phyloP scores from a whole-genome alignment of 2,888 invertebrate species.

The Apamea anceps region DNA sequence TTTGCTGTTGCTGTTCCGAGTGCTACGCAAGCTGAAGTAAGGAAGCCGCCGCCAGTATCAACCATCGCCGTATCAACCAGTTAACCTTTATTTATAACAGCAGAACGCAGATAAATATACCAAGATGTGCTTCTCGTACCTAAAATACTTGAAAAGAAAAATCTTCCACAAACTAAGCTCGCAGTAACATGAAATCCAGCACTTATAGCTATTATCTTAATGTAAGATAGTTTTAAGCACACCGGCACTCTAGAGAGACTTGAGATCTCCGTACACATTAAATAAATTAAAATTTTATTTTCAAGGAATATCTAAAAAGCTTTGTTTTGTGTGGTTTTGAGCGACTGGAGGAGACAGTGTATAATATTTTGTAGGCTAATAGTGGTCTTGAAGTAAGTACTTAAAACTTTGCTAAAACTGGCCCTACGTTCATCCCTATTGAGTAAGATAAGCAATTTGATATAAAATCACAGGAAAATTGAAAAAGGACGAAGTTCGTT shows the following conservation, averaged over 20 bases:
- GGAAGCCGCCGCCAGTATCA: too few relatives aligned
- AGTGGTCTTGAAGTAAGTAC: neutral
- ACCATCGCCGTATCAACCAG: neutral
- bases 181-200: slow-evolving; percentile 51
- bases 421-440: neutral
- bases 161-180: slow-evolving; percentile 28
- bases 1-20: too few relatives aligned
- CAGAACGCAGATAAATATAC: neutral
- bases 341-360: too few relatives aligned
- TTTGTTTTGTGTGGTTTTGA: slow-evolving; percentile 7
- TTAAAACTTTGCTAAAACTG: neutral
- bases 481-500: neutral
- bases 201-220: slow-evolving; percentile 61
- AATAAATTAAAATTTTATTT: slow-evolving; percentile 47
- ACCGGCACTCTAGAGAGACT: slow-evolving; percentile 24
- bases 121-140: neutral
- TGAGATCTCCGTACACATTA: slow-evolving; percentile 45
- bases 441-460: neutral
- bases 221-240: slow-evolving; percentile 50
- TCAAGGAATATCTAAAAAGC: neutral
- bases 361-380: neutral
- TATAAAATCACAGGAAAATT: neutral
- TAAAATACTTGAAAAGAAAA: slow-evolving; percentile 28
- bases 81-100: neutral
- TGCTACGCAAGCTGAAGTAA: too few relatives aligned